Evolutionary conservation across 2,888 invertebrate genomes (phyloP), one percentile per base, ranked within the genome.

Genomic region (Smittia sp.): DNA sequence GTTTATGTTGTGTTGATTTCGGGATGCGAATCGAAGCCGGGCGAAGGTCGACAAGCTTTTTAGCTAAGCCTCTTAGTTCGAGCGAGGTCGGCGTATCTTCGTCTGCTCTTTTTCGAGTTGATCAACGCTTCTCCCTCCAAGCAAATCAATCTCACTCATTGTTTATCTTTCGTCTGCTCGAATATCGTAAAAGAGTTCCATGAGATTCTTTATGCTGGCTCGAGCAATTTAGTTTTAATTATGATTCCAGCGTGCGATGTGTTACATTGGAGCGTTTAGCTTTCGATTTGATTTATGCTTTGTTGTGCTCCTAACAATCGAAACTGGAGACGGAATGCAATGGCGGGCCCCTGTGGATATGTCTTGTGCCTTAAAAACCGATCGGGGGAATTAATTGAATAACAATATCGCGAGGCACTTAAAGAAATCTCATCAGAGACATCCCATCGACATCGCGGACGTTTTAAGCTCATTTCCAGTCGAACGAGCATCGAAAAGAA

Each of bases 361-460:
- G 11, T 46, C 46, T 46, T 46, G 46, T 46, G 46, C 11, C 46
- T n/a, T 2, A 46, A 46, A 11, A 15, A 6, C 11, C 11, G 15
- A 15, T 46, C 46, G 3, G 3, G 2, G 15, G 15, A 46, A 46
- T 46, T 46, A 46, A 46, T 46, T n/a, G 46, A 46, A 46, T n/a
- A 46, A 46, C 11, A 46, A 46, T n/a, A 1, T 13, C 32, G 3
- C 46, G n/a, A 46, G 46, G 15, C 46, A n/a, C 15, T 46, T 46
- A 46, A 46, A 46, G 46, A 46, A 46, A 11, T 46, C 46, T 46
- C 15, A 13, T 46, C 46, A 46, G 15, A 32, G 15, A 46, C 46
- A 46, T n/a, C n/a, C 11, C 46, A 46, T n/a, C n/a, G 46, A 46
- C 46, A 46, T 46, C 46, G 46, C 46, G 46, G 46, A 46, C n/a